Conservation (phyloP, 2,797 vertebrate species). For the Kryptopterus vitreolus region DNA sequence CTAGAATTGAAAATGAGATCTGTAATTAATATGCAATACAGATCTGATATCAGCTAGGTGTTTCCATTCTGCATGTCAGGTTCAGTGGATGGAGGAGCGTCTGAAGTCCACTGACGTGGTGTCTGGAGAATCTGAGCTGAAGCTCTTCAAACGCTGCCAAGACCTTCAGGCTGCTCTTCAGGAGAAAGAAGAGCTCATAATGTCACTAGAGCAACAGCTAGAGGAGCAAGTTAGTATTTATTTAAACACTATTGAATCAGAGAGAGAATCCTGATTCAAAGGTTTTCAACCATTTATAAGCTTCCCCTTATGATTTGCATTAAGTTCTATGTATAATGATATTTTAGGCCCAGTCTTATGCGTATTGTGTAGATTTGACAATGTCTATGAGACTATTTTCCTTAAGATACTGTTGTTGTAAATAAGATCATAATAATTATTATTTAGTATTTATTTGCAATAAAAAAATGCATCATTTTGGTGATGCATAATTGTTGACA, state of each 20-base stretch:
- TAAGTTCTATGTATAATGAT: not conserved
- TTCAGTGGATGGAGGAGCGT: conserved; percentile 96
- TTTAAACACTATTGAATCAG: not conserved
- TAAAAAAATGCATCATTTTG: too few species aligned
- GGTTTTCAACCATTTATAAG: too few species aligned
- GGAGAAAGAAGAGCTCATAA: conserved; percentile 88
- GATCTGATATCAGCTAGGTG: not conserved
- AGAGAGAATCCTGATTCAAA: not conserved
- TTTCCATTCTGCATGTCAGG: conserved; percentile 67
- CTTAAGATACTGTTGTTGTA: not conserved
- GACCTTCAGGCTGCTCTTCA: conserved; percentile 84
- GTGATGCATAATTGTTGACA: too few species aligned
- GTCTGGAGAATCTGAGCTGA: conserved; percentile 85
- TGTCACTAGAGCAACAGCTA: conserved; percentile 86
- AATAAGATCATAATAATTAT: not conserved
- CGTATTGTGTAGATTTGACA: not conserved
- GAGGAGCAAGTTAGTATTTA: conserved; percentile 86
- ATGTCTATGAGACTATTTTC: not conserved
- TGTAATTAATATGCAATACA: not conserved
- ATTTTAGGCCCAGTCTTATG: not conserved
- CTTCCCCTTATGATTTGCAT: not conserved
- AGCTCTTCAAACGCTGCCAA: conserved; percentile 87
- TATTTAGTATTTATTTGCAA: not conserved
- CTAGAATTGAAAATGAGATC: not conserved
- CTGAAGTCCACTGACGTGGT: conserved; percentile 86